Base-by-base conservation (phyloP, 1,140 invertebrate genomes). In the Varroa destructor region DNA sequence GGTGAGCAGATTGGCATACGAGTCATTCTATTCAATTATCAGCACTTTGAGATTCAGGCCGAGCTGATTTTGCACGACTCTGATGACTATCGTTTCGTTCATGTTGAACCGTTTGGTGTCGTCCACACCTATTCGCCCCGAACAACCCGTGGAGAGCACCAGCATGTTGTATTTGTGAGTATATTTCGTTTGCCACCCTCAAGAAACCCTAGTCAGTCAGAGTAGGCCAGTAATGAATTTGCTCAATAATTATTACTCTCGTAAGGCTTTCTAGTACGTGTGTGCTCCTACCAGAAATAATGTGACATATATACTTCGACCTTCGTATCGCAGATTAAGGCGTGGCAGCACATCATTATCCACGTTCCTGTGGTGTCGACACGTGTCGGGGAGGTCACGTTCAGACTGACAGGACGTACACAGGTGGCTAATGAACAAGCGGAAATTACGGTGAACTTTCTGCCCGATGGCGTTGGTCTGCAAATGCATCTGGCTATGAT, bases 1-100 rank as follows among this genome's bases (percentile, higher is more conserved):
- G 85, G 85, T n/a, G 85, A 86, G 77, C 84, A 85, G 73, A 75
- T 86, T 40, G 82, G 83, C 2, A 75, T 86, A 0, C 75, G 83
- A 36, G 79, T 84, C 0, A 78, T 82, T 14, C 77, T 85, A 6
- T 83, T 83, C 73, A 86, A 86, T 76, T 81, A 83, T 73, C 81
- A 82, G 75, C 76, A 77, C 70, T 75, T 77, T 14, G 79, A 81
- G 72, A 75, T 76, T 10, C 76, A 78, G 74, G 76, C 76, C 14
- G 76, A 83, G 70, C 74, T 83, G 6, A 81, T 81, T 37, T 78
- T 84, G 57, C 76, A 77, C 42, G 77, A 77, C 2, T 82, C 83
- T 0, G 75, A 79, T 43, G 78, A 83, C 64, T 84, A 84, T 75
- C 77, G 80, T 55, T 84, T 85, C 74, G 82, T 86, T 0, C 77